These are phyloP conservation scores for Perca flavescens DNA, from an alignment of 2,113 vertebrate genomes.

Conservation along the genomic window DNA sequence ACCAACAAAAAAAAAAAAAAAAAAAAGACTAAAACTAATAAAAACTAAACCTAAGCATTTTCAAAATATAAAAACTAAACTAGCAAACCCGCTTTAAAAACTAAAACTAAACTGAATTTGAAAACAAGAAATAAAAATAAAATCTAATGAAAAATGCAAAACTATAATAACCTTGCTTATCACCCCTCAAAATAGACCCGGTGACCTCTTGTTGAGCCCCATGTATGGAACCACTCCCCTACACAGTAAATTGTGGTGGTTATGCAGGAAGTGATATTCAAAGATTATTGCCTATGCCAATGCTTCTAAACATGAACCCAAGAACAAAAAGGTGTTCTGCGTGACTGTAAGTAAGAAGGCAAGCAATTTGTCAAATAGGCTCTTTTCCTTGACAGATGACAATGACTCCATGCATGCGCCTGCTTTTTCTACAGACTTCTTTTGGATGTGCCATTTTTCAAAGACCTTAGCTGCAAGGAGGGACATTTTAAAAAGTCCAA, in stretches of 20 bases:
- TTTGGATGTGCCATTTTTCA: background rate
- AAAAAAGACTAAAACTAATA: no score
- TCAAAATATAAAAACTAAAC: no score
- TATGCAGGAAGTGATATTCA: background rate
- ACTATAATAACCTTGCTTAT: no score
- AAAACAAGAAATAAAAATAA: no score
- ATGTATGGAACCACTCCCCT: background rate
- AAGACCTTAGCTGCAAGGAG: slow-evolving; percentile 11
- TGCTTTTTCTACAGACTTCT: background rate
- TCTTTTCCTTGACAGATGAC: background rate
- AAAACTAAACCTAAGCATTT: no score
- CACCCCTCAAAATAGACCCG: background rate
- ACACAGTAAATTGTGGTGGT: background rate
- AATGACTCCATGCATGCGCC: background rate
- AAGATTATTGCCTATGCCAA: no score
- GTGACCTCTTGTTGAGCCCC: background rate
- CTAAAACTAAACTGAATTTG: no score
- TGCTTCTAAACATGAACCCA: background rate
- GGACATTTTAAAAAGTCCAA: slow-evolving; percentile 28
- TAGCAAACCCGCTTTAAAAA: no score
- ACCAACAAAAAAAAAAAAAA: no score
- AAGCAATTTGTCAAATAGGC: background rate
- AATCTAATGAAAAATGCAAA: no score
- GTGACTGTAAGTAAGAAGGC: background rate
- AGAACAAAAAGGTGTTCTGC: background rate